Evolutionary conservation across 1,140 invertebrate species (phyloP).

Genomic region (Tetraneura akinire): DNA sequence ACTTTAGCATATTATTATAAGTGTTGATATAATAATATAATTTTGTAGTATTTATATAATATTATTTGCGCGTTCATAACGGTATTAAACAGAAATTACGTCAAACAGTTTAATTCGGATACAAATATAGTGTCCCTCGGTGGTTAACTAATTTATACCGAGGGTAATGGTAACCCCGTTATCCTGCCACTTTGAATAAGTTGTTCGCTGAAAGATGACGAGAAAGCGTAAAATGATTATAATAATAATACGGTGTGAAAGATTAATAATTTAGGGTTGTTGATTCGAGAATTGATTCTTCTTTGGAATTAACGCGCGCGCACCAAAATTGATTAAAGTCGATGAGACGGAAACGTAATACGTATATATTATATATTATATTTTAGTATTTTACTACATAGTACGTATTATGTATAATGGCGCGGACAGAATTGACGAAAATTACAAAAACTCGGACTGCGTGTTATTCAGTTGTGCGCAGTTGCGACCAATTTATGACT

Average conservation of each 20-base stretch:
- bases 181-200: constrained; percentile 13
- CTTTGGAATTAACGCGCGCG: background rate
- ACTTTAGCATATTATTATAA: too few relatives aligned
- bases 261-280: background rate
- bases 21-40: background rate
- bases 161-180: background rate
- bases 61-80: background rate
- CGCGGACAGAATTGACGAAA: too few relatives aligned
- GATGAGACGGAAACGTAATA: too few relatives aligned
- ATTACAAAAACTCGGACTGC: too few relatives aligned
- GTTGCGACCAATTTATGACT: too few relatives aligned
- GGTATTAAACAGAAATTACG: background rate
- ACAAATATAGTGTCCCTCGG: constrained; percentile 14
- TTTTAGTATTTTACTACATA: too few relatives aligned
- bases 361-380: too few relatives aligned
- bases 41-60: background rate
- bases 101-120: constrained; percentile 15
- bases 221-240: background rate
- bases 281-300: background rate
- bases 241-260: background rate
- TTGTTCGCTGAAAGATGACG: background rate
- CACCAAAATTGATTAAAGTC: too few relatives aligned
- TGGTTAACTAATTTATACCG: constrained; percentile 15
- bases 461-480: too few relatives aligned
- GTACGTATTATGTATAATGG: too few relatives aligned